Percentiles rank a stretch among this genome's conserved stretches.
Conservation (phyloP, 2,888 invertebrate genomes). For the Stenchaetothrips biformis region DNA sequence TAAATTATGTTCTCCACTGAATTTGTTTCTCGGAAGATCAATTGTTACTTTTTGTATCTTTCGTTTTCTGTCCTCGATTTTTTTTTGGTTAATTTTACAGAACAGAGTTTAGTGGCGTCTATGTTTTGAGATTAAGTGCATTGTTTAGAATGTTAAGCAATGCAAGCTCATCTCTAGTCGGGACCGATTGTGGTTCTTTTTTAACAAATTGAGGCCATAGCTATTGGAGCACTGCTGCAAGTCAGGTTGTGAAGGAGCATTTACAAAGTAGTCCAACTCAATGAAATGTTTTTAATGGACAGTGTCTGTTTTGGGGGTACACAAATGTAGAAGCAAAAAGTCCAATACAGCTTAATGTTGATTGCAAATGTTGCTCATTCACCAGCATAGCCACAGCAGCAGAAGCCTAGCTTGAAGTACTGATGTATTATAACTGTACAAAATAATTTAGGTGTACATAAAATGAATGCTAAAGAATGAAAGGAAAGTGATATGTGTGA, state of each 20-base stretch:
- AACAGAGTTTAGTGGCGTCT: not conserved
- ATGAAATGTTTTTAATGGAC: conserved; percentile 29
- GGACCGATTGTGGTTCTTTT: not conserved
- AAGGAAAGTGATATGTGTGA: not conserved
- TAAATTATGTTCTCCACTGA: not conserved
- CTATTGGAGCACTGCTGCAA: not conserved
- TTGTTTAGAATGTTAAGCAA: not conserved
- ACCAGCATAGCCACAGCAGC: conserved; percentile 2
- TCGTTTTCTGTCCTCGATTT: not conserved
- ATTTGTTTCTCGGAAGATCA: not conserved
- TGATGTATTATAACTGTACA: conserved; percentile 7
- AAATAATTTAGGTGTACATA: conserved; percentile 25
- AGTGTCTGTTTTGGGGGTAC: not conserved
- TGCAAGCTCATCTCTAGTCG: conserved; percentile 20
- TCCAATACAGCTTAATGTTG: too few species aligned
- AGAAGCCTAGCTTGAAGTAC: not conserved
- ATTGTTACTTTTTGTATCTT: not conserved
- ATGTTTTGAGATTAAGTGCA: conserved; percentile 18
- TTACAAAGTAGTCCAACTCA: not conserved
- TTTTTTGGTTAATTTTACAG: not conserved
- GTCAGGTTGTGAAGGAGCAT: not conserved
- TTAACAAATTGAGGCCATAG: not conserved
- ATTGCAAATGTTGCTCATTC: too few species aligned
- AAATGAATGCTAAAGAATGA: not conserved
- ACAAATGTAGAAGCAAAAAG: too few species aligned